phyloP scores from a whole-genome alignment of 2,888 invertebrate species.

The Scaptomyza tumidula region DNA sequence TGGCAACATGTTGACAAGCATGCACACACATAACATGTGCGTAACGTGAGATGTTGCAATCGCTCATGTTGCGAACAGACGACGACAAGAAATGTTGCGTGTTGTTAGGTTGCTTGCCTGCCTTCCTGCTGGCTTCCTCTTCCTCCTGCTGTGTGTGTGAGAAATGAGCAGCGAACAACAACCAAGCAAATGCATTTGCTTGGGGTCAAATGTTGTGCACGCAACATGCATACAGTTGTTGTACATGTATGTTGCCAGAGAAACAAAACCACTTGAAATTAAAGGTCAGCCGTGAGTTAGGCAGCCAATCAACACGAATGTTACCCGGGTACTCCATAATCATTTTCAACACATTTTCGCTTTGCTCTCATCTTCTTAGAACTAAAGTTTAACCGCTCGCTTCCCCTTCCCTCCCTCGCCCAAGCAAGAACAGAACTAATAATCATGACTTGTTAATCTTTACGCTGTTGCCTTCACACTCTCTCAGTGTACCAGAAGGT shows the following conservation, averaged over 20 bases:
- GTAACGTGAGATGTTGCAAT: slow-evolving; percentile 49
- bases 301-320: slow-evolving; percentile 37
- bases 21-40: slow-evolving; percentile 32
- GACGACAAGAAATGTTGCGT: slow-evolving; percentile 37
- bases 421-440: slow-evolving; percentile 57
- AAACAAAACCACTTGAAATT: slow-evolving; percentile 52
- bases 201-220: slow-evolving; percentile 63
- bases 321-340: slow-evolving; percentile 36
- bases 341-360: slow-evolving; percentile 44
- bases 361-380: slow-evolving; percentile 7
- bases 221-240: slow-evolving; percentile 41
- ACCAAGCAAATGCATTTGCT: slow-evolving; percentile 20
- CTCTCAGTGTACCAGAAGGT: slow-evolving; percentile 7
- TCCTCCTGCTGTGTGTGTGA: slow-evolving; percentile 30
- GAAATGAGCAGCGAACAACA: slow-evolving; percentile 2
- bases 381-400: slow-evolving; percentile 4
- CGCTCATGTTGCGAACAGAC: slow-evolving; percentile 36
- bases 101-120: not conserved
- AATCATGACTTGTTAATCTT: slow-evolving; percentile 82
- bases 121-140: not conserved
- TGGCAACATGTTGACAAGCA: slow-evolving; percentile 68
- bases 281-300: slow-evolving; percentile 49
- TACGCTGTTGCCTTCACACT: slow-evolving; percentile 65
- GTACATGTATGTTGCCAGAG: slow-evolving; percentile 27
- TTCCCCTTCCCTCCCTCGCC: not conserved